Conservation (phyloP, 2,797 vertebrate genomes). For the Perodicticus potto region DNA sequence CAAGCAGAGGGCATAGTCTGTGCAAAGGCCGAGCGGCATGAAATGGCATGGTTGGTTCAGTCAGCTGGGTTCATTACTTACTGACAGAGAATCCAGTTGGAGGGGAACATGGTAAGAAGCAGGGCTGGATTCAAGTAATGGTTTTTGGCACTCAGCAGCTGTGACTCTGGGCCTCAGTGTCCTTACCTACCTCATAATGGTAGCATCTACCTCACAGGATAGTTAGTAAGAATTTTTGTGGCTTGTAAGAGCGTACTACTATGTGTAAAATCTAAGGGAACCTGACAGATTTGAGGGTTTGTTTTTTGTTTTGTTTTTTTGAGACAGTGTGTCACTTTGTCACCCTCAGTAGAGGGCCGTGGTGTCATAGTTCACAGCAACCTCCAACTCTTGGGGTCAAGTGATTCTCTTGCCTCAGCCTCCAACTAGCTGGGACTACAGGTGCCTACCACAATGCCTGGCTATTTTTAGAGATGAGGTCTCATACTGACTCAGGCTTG, state of each 20-base stretch:
- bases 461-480: no score
- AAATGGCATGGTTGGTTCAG: accelerated
- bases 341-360: no score
- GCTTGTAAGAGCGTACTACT: no score
- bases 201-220: background rate
- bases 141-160: background rate
- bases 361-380: no score
- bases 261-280: background rate
- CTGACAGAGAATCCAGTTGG: background rate
- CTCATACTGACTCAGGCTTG: no score
- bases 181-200: background rate
- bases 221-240: background rate
- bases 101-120: background rate
- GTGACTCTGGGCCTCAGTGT: background rate
- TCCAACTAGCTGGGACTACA: no score
- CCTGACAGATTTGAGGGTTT: background rate
- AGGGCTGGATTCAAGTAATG: background rate
- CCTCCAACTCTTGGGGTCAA: no score
- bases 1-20: accelerated
- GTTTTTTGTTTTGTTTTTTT: no score
- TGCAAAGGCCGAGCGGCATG: accelerated
- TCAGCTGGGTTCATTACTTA: accelerated
- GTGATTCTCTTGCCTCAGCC: no score
- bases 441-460: no score
- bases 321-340: no score